Percentiles rank a stretch among this genome's conserved stretches.
Evolutionary conservation across 2,113 vertebrate genomes (phyloP).

Genomic region (Rostratula benghalensis): DNA sequence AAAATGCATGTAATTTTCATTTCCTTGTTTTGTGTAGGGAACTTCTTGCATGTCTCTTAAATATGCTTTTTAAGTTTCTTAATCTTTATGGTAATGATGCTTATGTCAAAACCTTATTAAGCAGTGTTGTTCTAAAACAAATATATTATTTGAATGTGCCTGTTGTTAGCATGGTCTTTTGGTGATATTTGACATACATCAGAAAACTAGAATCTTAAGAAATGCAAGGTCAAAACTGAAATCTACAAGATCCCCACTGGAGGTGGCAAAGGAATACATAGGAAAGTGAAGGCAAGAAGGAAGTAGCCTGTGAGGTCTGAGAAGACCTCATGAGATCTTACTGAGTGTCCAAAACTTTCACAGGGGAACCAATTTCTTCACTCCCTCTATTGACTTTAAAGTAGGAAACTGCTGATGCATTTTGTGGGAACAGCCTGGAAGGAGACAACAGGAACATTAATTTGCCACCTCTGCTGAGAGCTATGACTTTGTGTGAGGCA

Average conservation of each 20-base stretch:
- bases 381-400: neutral
- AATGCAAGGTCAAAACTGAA: neutral
- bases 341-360: neutral
- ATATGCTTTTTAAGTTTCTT: neutral
- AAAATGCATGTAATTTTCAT: neutral
- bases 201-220: neutral
- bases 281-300: neutral
- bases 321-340: neutral
- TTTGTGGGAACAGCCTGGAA: neutral
- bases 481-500: neutral
- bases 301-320: neutral
- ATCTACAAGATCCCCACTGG: neutral
- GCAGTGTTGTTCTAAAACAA: neutral
- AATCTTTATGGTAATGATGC: neutral
- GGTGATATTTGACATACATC: neutral
- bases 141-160: neutral
- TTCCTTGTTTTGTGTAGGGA: neutral
- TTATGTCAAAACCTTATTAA: neutral
- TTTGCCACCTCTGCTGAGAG: neutral
- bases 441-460: neutral
- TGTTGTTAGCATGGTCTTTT: neutral
- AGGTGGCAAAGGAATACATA: neutral
- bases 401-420: neutral
- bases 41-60: neutral
- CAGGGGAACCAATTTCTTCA: rapidly evolving